Evolutionary conservation across 2,797 vertebrate genomes (phyloP).

Genomic region (Phrynocephalus guinanensis): DNA sequence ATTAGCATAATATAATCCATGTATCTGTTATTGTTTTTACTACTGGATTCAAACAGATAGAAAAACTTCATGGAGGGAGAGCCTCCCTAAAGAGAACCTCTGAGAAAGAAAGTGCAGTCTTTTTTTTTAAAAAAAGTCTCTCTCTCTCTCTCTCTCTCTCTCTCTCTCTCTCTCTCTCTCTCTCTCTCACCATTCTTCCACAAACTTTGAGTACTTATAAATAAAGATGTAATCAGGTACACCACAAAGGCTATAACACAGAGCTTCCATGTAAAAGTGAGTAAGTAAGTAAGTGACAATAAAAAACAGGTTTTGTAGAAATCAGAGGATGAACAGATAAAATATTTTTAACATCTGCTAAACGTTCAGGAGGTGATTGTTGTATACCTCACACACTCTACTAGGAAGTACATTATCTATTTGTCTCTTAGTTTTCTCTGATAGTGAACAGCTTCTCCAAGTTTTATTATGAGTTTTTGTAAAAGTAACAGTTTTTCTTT

Average conservation of each 20-base stretch:
- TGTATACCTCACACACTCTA: constrained; percentile 43
- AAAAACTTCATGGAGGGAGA: constrained; percentile 38
- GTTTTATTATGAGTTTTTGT: constrained; percentile 73
- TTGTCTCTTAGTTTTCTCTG: constrained; percentile 58
- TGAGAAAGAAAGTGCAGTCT: constrained; percentile 1
- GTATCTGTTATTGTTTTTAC: constrained; percentile 65
- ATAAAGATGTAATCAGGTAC: constrained; percentile 44
- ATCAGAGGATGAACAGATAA: constrained; percentile 27
- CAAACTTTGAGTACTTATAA: not conserved
- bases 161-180: no score
- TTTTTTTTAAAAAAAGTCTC: not conserved
- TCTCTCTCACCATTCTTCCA: not conserved
- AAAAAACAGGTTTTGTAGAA: not conserved
- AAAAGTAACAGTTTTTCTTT: constrained; percentile 76
- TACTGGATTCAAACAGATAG: constrained; percentile 64
- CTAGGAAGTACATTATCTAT: constrained; percentile 61
- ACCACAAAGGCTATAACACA: not conserved
- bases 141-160: not conserved
- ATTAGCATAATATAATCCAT: constrained; percentile 54
- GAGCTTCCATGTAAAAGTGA: no score
- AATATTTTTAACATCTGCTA: constrained; percentile 68
- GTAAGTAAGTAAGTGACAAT: no score
- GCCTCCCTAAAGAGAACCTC: not conserved
- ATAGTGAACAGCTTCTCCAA: constrained; percentile 69
- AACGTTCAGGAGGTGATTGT: constrained; percentile 43